These are phyloP conservation scores for Zalophus californianus DNA, from an alignment of 2,797 vertebrate genomes.

Conservation along the genomic window DNA sequence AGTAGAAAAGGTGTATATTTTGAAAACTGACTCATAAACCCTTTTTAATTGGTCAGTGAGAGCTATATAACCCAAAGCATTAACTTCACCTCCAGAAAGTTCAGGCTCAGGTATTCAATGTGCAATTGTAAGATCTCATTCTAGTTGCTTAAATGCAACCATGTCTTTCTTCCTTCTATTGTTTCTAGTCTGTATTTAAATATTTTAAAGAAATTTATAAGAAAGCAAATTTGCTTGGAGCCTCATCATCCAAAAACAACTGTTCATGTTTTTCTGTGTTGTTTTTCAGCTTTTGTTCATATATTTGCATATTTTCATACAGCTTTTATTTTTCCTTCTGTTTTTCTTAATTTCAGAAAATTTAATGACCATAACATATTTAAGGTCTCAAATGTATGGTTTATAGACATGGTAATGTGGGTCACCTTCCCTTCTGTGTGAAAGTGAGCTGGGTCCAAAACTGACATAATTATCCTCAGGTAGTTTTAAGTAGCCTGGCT, in stretches of 20 bases:
- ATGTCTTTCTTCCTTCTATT: background rate
- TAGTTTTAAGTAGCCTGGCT: background rate
- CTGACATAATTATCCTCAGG: background rate
- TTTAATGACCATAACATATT: background rate
- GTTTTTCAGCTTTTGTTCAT: background rate
- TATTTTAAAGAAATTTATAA: background rate
- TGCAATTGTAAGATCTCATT: background rate
- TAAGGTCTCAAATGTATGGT: background rate
- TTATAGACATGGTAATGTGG: background rate
- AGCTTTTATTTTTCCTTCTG: slow-evolving; percentile 12
- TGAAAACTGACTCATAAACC: background rate
- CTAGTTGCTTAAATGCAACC: background rate
- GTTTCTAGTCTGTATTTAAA: slow-evolving; percentile 44
- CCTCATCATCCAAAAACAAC: slow-evolving; percentile 5
- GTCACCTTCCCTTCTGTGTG: background rate
- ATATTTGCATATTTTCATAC: background rate
- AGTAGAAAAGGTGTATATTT: background rate
- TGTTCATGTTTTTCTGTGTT: background rate
- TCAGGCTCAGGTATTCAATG: background rate
- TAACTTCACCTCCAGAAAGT: slow-evolving; percentile 21
- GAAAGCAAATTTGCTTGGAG: background rate
- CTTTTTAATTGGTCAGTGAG: background rate
- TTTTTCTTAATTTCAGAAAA: slow-evolving; percentile 44
- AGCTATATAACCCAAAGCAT: background rate
- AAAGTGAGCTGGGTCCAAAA: slow-evolving; percentile 7